A percentile compares a stretch with the other conserved stretches of the same genome.
Evolutionary conservation across 1,140 invertebrate genomes (phyloP).

Genomic region (Camponotus pennsylvanicus): DNA sequence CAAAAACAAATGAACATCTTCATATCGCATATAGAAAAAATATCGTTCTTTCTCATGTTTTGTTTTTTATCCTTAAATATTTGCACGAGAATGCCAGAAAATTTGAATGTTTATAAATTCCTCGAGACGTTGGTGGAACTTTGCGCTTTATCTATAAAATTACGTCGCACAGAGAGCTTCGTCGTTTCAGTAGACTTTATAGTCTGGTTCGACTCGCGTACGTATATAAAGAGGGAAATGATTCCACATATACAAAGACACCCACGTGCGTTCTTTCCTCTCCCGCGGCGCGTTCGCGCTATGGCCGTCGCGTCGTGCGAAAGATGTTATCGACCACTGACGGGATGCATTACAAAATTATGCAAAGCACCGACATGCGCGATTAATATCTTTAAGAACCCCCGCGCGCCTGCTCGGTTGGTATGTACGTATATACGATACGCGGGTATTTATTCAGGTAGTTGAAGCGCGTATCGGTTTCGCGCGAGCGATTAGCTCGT

Average conservation of each 20-base stretch:
- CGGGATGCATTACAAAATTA: slow-evolving; percentile 76
- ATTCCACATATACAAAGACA: slow-evolving; percentile 48
- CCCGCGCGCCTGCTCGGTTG: background rate
- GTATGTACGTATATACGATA: too few relatives aligned
- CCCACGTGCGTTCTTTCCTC: slow-evolving; percentile 67
- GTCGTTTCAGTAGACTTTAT: slow-evolving; percentile 27
- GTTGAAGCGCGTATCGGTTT: slow-evolving; percentile 40
- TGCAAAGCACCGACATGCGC: slow-evolving; percentile 71
- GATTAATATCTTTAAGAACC: slow-evolving; percentile 70
- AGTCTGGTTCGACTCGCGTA: background rate
- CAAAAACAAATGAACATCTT: background rate
- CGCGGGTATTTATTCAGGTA: slow-evolving; percentile 60
- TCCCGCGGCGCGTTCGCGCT: slow-evolving; percentile 48
- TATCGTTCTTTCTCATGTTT: too few relatives aligned
- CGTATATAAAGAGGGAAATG: slow-evolving; percentile 10
- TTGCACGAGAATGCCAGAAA: background rate
- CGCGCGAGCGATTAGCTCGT: slow-evolving; percentile 55
- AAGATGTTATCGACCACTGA: slow-evolving; percentile 71
- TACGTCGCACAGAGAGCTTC: background rate
- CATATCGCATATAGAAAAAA: background rate
- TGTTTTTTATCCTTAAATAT: background rate
- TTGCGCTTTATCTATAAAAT: slow-evolving; percentile 34
- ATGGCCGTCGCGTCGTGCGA: slow-evolving; percentile 61
- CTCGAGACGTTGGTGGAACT: background rate
- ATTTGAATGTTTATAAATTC: background rate